Percentiles rank a stretch among this genome's conserved stretches.
These are phyloP conservation scores for Coboldia fuscipes DNA, from an alignment of 1,140 invertebrate genomes.

Conservation along the genomic window DNA sequence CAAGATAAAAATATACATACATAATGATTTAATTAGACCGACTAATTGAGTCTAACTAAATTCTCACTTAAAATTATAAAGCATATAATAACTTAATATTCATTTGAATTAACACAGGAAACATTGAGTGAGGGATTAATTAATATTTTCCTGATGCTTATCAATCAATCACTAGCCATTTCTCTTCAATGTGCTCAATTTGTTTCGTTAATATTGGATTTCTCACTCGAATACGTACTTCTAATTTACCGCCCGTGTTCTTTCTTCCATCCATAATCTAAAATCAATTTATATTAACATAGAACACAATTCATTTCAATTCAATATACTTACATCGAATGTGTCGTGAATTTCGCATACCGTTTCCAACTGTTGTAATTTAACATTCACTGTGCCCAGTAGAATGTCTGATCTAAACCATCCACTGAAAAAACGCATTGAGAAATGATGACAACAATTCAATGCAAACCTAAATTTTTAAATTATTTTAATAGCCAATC, in stretches of 20 bases:
- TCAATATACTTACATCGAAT: slow-evolving; percentile 56
- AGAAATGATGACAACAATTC: slow-evolving; percentile 20
- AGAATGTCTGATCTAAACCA: slow-evolving; percentile 70
- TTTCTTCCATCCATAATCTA: slow-evolving; percentile 80
- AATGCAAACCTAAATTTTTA: slow-evolving; percentile 17
- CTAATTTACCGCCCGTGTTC: slow-evolving; percentile 69
- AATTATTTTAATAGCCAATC: too few relatives aligned
- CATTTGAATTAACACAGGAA: too few relatives aligned
- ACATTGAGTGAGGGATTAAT: too few relatives aligned
- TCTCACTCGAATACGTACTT: slow-evolving; percentile 75
- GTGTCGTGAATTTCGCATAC: slow-evolving; percentile 75
- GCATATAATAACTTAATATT: too few relatives aligned
- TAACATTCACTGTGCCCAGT: slow-evolving; percentile 66
- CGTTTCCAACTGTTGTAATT: slow-evolving; percentile 66
- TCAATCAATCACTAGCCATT: slow-evolving; percentile 68
- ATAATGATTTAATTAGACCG: too few relatives aligned
- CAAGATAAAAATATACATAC: too few relatives aligned
- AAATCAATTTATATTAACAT: background rate
- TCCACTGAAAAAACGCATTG: slow-evolving; percentile 52
- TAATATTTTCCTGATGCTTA: background rate
- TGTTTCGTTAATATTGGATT: slow-evolving; percentile 80
- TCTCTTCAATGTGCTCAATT: slow-evolving; percentile 73
- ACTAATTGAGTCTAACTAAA: too few relatives aligned
- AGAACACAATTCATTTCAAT: background rate
- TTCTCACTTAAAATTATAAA: too few relatives aligned